Percentiles rank a stretch among this genome's conserved stretches.
phyloP scores from a whole-genome alignment of 2,888 invertebrate genomes.

The Aphodius granarius region DNA sequence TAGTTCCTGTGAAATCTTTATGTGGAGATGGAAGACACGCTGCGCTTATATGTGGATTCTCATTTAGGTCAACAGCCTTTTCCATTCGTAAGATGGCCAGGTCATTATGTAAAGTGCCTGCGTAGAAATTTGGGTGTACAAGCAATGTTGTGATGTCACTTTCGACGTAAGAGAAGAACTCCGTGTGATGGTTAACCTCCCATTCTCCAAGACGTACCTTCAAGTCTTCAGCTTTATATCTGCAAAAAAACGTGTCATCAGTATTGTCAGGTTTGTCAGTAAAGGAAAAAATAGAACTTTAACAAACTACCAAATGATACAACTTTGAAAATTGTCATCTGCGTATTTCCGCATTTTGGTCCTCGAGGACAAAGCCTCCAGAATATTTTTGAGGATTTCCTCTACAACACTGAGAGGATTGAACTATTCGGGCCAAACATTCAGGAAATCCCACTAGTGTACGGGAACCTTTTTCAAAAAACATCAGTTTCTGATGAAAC shows the following conservation, averaged over 20 bases:
- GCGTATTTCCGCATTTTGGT: no score
- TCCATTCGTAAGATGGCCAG: conserved; percentile 86
- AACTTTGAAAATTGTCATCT: no score
- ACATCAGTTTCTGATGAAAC: no score
- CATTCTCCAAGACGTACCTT: conserved; percentile 89
- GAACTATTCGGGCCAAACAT: no score
- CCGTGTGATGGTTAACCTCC: conserved; percentile 94
- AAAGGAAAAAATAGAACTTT: no score
- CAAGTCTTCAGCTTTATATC: conserved; percentile 79
- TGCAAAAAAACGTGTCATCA: conserved; percentile 49
- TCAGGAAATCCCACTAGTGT: no score
- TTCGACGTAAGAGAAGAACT: conserved; percentile 91
- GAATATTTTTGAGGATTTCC: no score
- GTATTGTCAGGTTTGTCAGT: no score
- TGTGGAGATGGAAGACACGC: conserved; percentile 87
- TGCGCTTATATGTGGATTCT: conserved; percentile 85
- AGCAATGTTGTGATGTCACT: conserved; percentile 79
- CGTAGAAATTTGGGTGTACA: conserved; percentile 92
- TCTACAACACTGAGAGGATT: no score
- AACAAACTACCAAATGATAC: no score
- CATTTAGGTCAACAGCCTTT: conserved; percentile 79
- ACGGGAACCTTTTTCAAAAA: no score
- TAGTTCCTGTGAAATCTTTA: conserved; percentile 75
- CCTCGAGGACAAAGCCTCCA: no score
- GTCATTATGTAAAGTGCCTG: conserved; percentile 93